phyloP scores from a whole-genome alignment of 2,113 vertebrate genomes.

The Brachyistius frenatus region DNA sequence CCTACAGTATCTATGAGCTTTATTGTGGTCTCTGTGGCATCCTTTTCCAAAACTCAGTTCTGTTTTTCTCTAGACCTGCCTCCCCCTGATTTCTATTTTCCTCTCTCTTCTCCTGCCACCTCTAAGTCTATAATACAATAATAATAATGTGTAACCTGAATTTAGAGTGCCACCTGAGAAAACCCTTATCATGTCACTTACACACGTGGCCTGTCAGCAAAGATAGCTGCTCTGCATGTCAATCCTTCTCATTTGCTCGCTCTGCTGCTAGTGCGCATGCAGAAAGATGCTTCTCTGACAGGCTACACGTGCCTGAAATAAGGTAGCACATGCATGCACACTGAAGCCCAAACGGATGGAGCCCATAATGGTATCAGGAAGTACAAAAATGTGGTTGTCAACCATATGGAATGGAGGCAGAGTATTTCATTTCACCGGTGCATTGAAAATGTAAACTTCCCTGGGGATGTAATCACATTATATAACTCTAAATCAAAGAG shows the following conservation, averaged over 20 bases:
- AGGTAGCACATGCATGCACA: not conserved
- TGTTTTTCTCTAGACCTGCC: slow-evolving; percentile 1
- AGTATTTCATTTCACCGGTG: no score
- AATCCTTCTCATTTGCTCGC: slow-evolving; percentile 49
- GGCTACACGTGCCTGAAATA: not conserved
- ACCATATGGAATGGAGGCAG: no score
- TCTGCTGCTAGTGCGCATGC: slow-evolving; percentile 9
- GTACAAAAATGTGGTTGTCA: no score
- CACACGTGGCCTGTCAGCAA: slow-evolving; percentile 45
- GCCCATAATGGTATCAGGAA: no score
- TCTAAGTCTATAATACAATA: slow-evolving; percentile 21
- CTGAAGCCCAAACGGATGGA: no score
- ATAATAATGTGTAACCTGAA: slow-evolving; percentile 34
- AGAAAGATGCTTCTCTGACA: slow-evolving; percentile 34
- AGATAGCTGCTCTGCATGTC: slow-evolving; percentile 57
- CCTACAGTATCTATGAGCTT: not conserved
- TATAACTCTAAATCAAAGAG: no score
- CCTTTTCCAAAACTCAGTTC: not conserved
- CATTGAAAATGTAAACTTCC: no score
- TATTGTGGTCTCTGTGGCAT: not conserved
- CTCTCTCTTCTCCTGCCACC: slow-evolving; percentile 5
- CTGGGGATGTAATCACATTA: no score
- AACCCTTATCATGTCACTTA: slow-evolving; percentile 61
- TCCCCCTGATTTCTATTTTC: slow-evolving; percentile 11
- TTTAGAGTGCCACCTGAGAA: slow-evolving; percentile 60